A percentile compares a stretch with the other conserved stretches of the same genome.
Evolutionary conservation across 2,888 invertebrate species (phyloP).

Genomic region (Dasypogon diadema): DNA sequence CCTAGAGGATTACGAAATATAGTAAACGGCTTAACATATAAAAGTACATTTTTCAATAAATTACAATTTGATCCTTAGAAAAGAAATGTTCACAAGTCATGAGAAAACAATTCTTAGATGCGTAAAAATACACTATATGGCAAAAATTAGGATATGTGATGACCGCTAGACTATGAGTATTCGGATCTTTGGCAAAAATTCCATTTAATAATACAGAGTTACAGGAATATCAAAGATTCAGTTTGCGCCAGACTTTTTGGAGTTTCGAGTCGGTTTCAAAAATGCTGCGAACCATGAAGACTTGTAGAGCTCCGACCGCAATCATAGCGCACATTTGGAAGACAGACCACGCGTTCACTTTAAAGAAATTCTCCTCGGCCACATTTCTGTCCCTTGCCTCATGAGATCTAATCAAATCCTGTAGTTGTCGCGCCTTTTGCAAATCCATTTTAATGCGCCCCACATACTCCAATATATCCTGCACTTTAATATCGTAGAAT

Average conservation of each 20-base stretch:
- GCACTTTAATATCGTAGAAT: slow-evolving; percentile 73
- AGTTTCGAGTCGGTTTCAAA: slow-evolving; percentile 74
- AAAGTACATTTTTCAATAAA: not conserved
- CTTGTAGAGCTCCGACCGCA: slow-evolving; percentile 79
- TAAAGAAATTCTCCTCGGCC: slow-evolving; percentile 83
- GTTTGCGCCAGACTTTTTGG: slow-evolving; percentile 64
- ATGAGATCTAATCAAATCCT: slow-evolving; percentile 78
- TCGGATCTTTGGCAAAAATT: slow-evolving; percentile 29
- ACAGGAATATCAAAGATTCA: slow-evolving; percentile 62
- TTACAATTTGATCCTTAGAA: not conserved
- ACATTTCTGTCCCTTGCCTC: slow-evolving; percentile 87
- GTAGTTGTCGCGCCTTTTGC: slow-evolving; percentile 74
- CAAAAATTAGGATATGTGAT: slow-evolving; percentile 15
- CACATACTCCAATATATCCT: slow-evolving; percentile 76
- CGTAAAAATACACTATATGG: slow-evolving; percentile 1
- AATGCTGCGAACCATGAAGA: slow-evolving; percentile 82
- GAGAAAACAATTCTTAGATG: slow-evolving; percentile 8
- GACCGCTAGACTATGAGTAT: not conserved
- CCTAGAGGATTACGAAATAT: too few species aligned
- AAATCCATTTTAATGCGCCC: slow-evolving; percentile 74
- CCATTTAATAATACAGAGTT: not conserved
- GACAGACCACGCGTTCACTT: slow-evolving; percentile 84
- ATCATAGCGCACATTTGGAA: slow-evolving; percentile 81
- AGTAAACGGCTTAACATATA: too few species aligned
- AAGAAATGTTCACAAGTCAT: not conserved